phyloP scores from a whole-genome alignment of 2,888 invertebrate species.

The Cybosia mesomella region DNA sequence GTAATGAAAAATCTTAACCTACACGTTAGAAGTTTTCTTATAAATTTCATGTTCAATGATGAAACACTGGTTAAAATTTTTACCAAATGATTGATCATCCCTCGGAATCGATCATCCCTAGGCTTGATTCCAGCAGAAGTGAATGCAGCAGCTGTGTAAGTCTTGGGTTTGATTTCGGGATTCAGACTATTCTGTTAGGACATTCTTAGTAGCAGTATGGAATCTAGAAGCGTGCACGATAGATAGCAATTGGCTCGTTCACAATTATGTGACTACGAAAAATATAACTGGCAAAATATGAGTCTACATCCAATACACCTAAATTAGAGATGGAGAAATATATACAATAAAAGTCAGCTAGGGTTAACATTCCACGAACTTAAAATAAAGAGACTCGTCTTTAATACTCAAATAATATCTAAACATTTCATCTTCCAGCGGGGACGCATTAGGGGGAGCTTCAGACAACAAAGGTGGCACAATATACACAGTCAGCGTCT shows the following conservation, averaged over 20 bases:
- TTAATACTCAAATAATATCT: not conserved
- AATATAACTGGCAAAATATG: too few relatives aligned
- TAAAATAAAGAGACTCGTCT: not conserved
- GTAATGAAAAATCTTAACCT: not conserved
- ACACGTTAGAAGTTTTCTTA: not conserved
- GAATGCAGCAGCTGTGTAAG: not conserved
- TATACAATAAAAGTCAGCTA: not conserved
- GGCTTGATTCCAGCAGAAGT: not conserved
- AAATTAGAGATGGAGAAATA: too few relatives aligned
- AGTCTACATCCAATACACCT: too few relatives aligned
- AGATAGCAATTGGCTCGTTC: not conserved
- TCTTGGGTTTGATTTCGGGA: not conserved
- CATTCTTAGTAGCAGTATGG: not conserved
- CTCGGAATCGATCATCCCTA: not conserved
- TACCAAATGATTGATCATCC: not conserved
- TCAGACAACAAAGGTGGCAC: conserved; percentile 57
- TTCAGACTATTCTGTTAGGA: not conserved
- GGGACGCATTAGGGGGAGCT: conserved; percentile 20
- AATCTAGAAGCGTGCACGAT: not conserved
- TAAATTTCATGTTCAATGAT: not conserved
- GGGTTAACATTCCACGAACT: not conserved
- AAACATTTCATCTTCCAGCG: conserved; percentile 6
- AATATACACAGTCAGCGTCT: conserved; percentile 44
- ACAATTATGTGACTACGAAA: not conserved
- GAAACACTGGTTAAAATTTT: not conserved